Percentiles rank a stretch among this genome's conserved stretches.
These are phyloP conservation scores for Arrhamphus sclerolepis DNA, from an alignment of 2,797 vertebrate genomes.

Conservation along the genomic window DNA sequence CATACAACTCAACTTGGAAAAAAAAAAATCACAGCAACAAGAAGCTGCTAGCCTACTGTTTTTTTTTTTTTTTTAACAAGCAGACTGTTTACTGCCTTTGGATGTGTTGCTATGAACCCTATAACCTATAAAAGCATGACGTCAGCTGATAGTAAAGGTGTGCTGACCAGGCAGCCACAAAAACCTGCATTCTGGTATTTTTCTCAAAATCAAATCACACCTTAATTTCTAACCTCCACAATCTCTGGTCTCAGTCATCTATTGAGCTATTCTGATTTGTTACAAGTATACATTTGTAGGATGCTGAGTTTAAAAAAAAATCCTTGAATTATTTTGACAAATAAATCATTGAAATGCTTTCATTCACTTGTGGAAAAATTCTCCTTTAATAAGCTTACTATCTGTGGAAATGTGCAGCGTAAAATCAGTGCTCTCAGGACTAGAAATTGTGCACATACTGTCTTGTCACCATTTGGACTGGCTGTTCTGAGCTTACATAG, in stretches of 20 bases:
- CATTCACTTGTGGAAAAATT: too few species aligned
- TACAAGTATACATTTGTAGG: too few species aligned
- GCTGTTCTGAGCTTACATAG: conserved; percentile 22
- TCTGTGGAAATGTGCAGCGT: background rate
- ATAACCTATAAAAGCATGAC: too few species aligned
- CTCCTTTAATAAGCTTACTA: background rate
- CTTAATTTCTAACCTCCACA: background rate
- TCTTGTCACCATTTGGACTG: conserved; percentile 42
- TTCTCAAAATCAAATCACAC: background rate
- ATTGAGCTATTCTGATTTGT: background rate
- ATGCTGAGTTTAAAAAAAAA: too few species aligned
- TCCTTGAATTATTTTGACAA: background rate
- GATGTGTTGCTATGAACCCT: too few species aligned
- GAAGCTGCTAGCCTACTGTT: too few species aligned
- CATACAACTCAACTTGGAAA: too few species aligned
- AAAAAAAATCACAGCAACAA: too few species aligned
- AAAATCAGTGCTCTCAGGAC: background rate
- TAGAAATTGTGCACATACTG: conserved; percentile 48
- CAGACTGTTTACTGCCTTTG: too few species aligned
- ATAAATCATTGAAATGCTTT: background rate
- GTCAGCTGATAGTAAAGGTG: too few species aligned
- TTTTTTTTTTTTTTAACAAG: too few species aligned
- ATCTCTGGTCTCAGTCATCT: background rate
- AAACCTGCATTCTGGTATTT: background rate
- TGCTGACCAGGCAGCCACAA: too few species aligned